Evolutionary conservation across 2,888 invertebrate genomes (phyloP).

Genomic region (Kryphioiulus occultus): DNA sequence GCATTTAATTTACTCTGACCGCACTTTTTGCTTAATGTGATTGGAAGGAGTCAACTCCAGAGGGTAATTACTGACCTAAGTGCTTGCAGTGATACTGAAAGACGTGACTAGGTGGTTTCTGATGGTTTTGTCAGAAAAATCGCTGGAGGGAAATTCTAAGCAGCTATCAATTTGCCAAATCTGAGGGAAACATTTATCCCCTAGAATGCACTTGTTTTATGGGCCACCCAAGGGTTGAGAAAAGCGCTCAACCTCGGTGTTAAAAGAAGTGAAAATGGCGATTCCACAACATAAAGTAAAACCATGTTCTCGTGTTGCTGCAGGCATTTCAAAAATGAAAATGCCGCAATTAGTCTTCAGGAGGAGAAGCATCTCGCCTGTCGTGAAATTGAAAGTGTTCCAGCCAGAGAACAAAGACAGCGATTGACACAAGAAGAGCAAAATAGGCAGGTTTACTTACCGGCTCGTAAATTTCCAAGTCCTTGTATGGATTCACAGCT

Average conservation of each 20-base stretch:
- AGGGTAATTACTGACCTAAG: background rate
- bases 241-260: background rate
- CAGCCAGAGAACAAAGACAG: background rate
- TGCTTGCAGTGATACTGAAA: background rate
- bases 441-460: constrained; percentile 68
- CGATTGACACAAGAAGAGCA: background rate
- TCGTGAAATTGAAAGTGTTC: background rate
- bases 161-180: constrained; percentile 20
- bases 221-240: constrained; percentile 7
- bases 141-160: background rate
- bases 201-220: background rate
- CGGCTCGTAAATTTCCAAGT: constrained; percentile 84
- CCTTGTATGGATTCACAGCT: constrained; percentile 94
- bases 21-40: background rate
- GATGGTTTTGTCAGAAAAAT: background rate
- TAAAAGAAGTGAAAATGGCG: background rate
- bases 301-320: background rate
- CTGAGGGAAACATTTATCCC: background rate
- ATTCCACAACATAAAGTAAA: background rate
- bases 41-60: background rate
- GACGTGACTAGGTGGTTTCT: background rate
- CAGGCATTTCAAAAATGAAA: background rate
- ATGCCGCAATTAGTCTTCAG: background rate
- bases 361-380: background rate
- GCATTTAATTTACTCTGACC: background rate